Evolutionary conservation across 2,888 invertebrate genomes (phyloP).

Genomic region (Diplolepis rosae): DNA sequence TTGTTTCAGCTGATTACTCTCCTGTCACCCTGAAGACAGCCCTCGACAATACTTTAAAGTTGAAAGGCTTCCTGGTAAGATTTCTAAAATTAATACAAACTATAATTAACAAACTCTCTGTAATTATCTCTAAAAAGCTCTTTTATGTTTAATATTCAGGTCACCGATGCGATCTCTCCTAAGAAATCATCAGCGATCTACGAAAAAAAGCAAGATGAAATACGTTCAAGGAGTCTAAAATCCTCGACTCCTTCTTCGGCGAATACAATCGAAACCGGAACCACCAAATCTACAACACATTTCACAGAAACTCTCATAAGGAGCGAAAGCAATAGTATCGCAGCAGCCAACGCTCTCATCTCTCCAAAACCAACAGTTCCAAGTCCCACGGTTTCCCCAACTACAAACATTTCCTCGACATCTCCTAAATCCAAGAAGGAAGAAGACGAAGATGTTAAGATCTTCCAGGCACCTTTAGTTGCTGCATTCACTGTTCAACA

Average conservation of each 20-base stretch:
- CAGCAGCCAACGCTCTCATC: conserved; percentile 59
- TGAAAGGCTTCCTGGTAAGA: conserved; percentile 57
- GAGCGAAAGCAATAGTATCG: conserved; percentile 64
- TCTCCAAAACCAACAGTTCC: conserved; percentile 62
- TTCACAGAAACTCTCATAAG: conserved; percentile 56
- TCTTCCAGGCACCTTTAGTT: conserved; percentile 86
- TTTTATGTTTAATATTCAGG: conserved; percentile 37
- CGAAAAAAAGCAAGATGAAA: conserved; percentile 48
- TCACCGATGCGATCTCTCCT: conserved; percentile 50
- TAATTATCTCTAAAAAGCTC: no score
- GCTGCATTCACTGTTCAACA: conserved; percentile 91
- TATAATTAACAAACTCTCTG: neutral
- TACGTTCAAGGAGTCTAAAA: conserved; percentile 36
- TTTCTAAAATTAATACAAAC: neutral
- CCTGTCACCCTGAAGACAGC: conserved; percentile 29
- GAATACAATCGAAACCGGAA: conserved; percentile 48
- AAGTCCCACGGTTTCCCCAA: conserved; percentile 42
- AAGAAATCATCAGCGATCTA: conserved; percentile 53
- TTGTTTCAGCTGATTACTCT: conserved; percentile 46
- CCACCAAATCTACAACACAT: conserved; percentile 49
- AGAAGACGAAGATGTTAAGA: conserved; percentile 80
- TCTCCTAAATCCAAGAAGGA: conserved; percentile 74
- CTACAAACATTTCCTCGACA: conserved; percentile 35
- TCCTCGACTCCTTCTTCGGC: conserved; percentile 9
- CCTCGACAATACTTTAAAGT: conserved; percentile 55